These are phyloP conservation scores for Pachycephala philippinensis DNA, from an alignment of 2,113 vertebrate genomes.

Conservation along the genomic window DNA sequence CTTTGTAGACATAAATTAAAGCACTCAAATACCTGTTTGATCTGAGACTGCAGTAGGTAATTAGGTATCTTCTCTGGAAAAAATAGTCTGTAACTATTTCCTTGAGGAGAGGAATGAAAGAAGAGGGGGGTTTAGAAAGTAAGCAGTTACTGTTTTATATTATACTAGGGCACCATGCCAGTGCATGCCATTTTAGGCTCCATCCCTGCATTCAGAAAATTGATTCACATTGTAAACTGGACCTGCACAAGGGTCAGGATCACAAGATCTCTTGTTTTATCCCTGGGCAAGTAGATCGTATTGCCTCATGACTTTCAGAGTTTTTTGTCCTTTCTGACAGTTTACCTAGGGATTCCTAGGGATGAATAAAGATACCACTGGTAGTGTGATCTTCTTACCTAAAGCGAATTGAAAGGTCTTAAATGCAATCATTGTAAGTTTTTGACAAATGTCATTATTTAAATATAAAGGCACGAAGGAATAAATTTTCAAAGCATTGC, in stretches of 20 bases:
- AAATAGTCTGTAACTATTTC: not conserved
- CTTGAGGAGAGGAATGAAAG: not conserved
- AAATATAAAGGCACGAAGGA: not conserved
- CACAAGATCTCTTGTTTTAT: not conserved
- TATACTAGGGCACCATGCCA: too few relatives aligned
- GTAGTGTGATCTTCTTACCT: not conserved
- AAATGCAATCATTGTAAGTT: not conserved
- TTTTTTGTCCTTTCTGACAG: not conserved
- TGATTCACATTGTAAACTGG: not conserved
- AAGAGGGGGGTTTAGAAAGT: not conserved
- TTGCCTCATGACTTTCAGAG: not conserved
- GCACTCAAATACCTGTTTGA: not conserved
- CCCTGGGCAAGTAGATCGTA: not conserved
- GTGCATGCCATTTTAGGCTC: not conserved
- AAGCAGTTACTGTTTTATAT: not conserved
- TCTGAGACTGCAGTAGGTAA: not conserved
- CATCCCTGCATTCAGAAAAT: not conserved
- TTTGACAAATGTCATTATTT: conserved; percentile 21
- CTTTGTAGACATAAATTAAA: not conserved
- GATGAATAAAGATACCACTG: not conserved
- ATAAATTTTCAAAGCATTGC: conserved; percentile 13
- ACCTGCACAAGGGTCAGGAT: not conserved
- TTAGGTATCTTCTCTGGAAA: not conserved
- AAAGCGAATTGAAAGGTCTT: not conserved
- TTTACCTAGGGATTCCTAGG: not conserved